Percentiles rank a stretch among this genome's conserved stretches.
These are phyloP conservation scores for Drosophila nr. medialis DNA, from an alignment of 2,888 invertebrate species.

Conservation along the genomic window DNA sequence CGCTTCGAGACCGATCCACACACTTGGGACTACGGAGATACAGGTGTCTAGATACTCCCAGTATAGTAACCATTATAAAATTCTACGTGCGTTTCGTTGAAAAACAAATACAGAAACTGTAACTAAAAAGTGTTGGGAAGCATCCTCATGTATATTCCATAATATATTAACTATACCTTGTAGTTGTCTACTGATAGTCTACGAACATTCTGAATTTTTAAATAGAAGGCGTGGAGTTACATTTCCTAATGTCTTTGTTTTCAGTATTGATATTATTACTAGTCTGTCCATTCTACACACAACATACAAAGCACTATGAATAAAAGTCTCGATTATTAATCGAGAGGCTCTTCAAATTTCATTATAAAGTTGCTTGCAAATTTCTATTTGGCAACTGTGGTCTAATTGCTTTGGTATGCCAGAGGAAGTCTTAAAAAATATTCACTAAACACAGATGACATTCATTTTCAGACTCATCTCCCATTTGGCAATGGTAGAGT, in stretches of 20 bases:
- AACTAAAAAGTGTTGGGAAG: neutral
- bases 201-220: neutral
- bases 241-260: neutral
- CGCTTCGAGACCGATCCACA: constrained; percentile 86
- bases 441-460: too few relatives aligned
- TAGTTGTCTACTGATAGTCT: neutral
- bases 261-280: neutral
- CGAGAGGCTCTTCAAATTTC: neutral
- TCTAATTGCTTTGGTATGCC: constrained; percentile 29
- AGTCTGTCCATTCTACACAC: neutral
- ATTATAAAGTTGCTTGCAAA: constrained; percentile 12
- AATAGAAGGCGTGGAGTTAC: neutral
- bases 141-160: rapidly evolving
- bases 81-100: neutral
- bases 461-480: constrained; percentile 7
- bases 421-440: neutral
- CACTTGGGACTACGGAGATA: constrained; percentile 29
- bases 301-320: neutral
- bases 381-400: neutral
- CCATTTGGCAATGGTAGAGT: constrained; percentile 3
- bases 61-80: neutral
- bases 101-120: neutral
- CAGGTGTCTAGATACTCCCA: neutral
- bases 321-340: neutral
- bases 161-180: neutral